Evolutionary conservation across 2,888 invertebrate species (phyloP), one percentile per base, ranked within the genome.

Genomic region (Aphodius granarius): DNA sequence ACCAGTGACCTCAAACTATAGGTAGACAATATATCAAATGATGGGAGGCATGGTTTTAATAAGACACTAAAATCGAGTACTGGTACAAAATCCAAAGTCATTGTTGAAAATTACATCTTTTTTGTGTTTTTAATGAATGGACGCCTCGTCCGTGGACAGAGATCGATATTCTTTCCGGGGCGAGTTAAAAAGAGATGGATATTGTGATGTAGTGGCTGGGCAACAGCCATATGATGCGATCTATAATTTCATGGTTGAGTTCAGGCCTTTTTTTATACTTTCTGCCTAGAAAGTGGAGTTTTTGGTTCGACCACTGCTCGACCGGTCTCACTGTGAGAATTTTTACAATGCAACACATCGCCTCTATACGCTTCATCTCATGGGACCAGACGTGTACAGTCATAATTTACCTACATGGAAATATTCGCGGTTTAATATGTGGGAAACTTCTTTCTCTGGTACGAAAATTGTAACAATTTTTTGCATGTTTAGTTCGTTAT

Each of bases 31-130:
- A 43, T 3, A 43, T 43, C 43, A 43, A 43, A 6, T 43, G 43
- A 43, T n/a, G n/a, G 13, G 43, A 23, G 23, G 2, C 43, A 18
- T 43, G 43, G n/a, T 71, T 71, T 72, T 72, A 72, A 63, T 72
- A 72, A 72, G 62, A 72, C 72, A 72, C 72, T 72, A 72, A 72
- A 72, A 72, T 72, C 72, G 18, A 23, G 72, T 72, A 63, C 72
- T 19, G 62, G 43, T 17, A 72, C 72, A 77, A 77, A 72, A 76
- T 6, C 71, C 76, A 74, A 63, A 76, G 77, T 77, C 77, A 77
- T 76, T 77, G 76, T 76, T 77, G 77, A 43, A 77, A 77, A 77
- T 76, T 73, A 77, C 72, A 23, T 77, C 77, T 76, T 77, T 77
- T 77, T 77, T 77, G 76, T 76, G 66, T 76, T 77, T 72, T 71